These are phyloP conservation scores for Automeris io DNA, from an alignment of 2,888 invertebrate species.

Conservation along the genomic window DNA sequence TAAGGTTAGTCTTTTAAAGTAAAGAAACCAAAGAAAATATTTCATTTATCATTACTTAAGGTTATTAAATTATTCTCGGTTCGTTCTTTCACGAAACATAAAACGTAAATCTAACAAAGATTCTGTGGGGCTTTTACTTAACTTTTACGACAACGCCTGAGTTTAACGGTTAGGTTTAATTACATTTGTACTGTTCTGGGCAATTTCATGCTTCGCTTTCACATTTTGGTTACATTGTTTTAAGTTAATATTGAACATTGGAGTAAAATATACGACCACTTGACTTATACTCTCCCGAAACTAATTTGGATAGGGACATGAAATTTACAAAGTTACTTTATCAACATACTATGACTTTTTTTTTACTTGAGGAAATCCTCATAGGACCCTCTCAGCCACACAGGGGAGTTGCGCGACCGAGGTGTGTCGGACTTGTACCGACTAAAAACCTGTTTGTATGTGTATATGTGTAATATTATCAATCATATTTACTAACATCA, in stretches of 20 bases:
- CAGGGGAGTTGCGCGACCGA: too few species aligned
- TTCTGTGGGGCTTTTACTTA: slow-evolving; percentile 48
- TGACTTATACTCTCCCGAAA: slow-evolving; percentile 33
- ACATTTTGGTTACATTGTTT: slow-evolving; percentile 63
- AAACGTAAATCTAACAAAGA: slow-evolving; percentile 55
- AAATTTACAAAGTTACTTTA: slow-evolving; percentile 39
- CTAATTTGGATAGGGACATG: slow-evolving; percentile 47
- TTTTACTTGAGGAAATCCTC: too few species aligned
- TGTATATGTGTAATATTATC: too few species aligned
- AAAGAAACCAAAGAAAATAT: slow-evolving; percentile 22
- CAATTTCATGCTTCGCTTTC: slow-evolving; percentile 49
- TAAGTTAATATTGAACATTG: slow-evolving; percentile 54
- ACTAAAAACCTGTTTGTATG: too few species aligned
- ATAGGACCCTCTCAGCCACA: too few species aligned
- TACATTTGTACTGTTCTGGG: slow-evolving; percentile 54
- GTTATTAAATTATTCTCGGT: slow-evolving; percentile 37
- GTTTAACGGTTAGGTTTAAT: slow-evolving; percentile 58
- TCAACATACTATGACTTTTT: too few species aligned
- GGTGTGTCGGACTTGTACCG: too few species aligned
- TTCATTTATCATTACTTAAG: slow-evolving; percentile 32
- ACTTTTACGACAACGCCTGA: slow-evolving; percentile 53
- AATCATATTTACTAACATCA: too few species aligned
- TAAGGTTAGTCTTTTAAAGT: slow-evolving; percentile 15
- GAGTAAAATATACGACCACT: slow-evolving; percentile 52
- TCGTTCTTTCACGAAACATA: slow-evolving; percentile 35